These are phyloP conservation scores for Oreamnos americanus DNA, from an alignment of 2,113 vertebrate genomes.

Conservation along the genomic window DNA sequence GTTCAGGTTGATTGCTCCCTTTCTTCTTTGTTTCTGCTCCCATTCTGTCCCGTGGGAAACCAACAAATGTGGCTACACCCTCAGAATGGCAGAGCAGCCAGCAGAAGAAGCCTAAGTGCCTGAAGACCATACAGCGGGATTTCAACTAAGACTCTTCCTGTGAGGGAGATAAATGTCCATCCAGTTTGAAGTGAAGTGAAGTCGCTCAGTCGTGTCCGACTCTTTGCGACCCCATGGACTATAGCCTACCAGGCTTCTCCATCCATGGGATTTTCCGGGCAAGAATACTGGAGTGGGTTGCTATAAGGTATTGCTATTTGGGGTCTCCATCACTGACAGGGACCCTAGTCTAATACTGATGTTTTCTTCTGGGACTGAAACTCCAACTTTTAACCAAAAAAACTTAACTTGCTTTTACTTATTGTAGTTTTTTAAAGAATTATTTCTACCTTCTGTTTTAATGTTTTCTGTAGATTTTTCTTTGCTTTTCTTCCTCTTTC, in stretches of 20 bases:
- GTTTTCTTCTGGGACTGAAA: not conserved
- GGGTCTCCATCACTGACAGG: not conserved
- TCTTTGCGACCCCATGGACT: too few relatives aligned
- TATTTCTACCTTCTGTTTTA: not conserved
- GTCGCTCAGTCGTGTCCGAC: too few relatives aligned
- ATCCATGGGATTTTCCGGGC: too few relatives aligned
- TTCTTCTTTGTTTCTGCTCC: not conserved
- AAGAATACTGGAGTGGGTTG: too few relatives aligned
- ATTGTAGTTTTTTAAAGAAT: not conserved
- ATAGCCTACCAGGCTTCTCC: too few relatives aligned
- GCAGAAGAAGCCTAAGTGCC: not conserved
- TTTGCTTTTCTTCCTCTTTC: not conserved
- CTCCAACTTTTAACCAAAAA: not conserved
- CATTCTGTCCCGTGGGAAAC: not conserved
- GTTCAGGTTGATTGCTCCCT: not conserved
- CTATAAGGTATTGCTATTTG: not conserved
- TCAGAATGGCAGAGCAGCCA: not conserved
- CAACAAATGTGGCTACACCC: not conserved
- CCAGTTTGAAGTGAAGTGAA: not conserved
- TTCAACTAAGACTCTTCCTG: not conserved
- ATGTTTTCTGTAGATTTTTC: not conserved
- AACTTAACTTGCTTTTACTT: not conserved
- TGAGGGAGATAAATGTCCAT: not conserved
- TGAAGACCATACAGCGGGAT: not conserved
- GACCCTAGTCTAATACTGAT: not conserved